Evolutionary conservation across 2,113 vertebrate species (phyloP).

Genomic region (Sphaerodactylus townsendi): DNA sequence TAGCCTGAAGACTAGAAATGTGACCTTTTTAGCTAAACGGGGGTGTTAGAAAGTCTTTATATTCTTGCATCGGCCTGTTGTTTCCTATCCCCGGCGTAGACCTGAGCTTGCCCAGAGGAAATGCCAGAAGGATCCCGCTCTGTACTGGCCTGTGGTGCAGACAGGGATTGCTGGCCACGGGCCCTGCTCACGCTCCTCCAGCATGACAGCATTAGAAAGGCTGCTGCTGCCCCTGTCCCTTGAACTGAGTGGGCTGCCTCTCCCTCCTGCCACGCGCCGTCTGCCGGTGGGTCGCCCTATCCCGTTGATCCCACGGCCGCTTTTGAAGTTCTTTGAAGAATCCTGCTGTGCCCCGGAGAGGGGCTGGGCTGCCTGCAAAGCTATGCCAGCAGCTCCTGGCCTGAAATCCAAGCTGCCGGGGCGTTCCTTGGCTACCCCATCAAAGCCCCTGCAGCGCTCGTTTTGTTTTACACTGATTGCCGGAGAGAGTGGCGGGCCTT

Average conservation of each 20-base stretch:
- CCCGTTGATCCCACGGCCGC: conserved; percentile 14
- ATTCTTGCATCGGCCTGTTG: not conserved
- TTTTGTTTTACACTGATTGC: not conserved
- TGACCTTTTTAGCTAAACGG: no score
- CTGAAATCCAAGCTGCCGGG: not conserved
- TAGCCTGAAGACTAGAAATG: not conserved
- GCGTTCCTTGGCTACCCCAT: conserved; percentile 5
- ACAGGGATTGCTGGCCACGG: not conserved
- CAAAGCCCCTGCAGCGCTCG: conserved; percentile 11
- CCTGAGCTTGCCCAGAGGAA: not conserved
- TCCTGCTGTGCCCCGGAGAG: not conserved
- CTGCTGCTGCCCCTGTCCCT: not conserved
- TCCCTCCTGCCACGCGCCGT: rapidly evolving
- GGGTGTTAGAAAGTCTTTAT: not conserved
- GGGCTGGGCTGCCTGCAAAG: not conserved
- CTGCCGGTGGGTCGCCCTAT: rapidly evolving
- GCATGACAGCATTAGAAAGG: not conserved
- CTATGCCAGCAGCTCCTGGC: not conserved
- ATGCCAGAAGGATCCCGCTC: not conserved
- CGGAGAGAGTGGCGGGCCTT: not conserved
- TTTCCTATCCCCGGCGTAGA: not conserved
- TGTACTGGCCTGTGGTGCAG: not conserved
- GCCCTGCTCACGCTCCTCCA: not conserved
- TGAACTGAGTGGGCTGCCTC: not conserved
- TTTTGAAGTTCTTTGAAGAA: conserved; percentile 44